Evolutionary conservation across 2,797 vertebrate genomes (phyloP).

Genomic region (Phataginus tricuspis): DNA sequence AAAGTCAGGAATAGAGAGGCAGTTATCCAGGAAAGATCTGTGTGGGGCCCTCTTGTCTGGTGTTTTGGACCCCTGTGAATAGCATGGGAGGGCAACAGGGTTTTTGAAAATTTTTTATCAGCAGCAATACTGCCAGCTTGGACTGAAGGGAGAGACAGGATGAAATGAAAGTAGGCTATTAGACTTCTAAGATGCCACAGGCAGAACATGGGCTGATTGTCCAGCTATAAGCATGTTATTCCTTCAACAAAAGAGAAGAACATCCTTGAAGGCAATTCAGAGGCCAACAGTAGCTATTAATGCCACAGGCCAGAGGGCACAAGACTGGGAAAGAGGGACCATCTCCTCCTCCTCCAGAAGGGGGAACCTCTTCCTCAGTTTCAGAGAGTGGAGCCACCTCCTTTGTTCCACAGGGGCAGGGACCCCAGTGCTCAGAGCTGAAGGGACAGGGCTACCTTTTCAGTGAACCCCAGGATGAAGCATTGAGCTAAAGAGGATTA

Average conservation of each 20-base stretch:
- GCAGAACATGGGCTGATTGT: neutral
- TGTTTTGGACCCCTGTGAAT: neutral
- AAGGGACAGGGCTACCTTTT: accelerated
- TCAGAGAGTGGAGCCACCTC: neutral
- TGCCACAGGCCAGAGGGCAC: neutral
- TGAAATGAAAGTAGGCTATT: neutral
- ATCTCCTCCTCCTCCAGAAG: neutral
- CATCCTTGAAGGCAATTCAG: neutral
- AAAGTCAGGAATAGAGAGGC: neutral
- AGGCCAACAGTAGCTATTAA: neutral
- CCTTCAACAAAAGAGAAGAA: neutral
- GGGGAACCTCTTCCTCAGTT: neutral
- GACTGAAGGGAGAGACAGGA: neutral
- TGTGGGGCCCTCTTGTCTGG: neutral
- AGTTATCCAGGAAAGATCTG: neutral
- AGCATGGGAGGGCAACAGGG: neutral
- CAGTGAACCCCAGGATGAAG: neutral
- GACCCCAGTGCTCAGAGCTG: neutral
- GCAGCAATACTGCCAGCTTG: neutral
- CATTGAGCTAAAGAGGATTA: neutral
- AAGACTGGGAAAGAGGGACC: neutral
- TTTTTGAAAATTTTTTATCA: neutral
- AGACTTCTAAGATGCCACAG: neutral
- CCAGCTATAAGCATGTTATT: neutral
- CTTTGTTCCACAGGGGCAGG: neutral